These are phyloP conservation scores for Parasteatoda tepidariorum DNA, from an alignment of 1,140 invertebrate genomes.

Conservation along the genomic window DNA sequence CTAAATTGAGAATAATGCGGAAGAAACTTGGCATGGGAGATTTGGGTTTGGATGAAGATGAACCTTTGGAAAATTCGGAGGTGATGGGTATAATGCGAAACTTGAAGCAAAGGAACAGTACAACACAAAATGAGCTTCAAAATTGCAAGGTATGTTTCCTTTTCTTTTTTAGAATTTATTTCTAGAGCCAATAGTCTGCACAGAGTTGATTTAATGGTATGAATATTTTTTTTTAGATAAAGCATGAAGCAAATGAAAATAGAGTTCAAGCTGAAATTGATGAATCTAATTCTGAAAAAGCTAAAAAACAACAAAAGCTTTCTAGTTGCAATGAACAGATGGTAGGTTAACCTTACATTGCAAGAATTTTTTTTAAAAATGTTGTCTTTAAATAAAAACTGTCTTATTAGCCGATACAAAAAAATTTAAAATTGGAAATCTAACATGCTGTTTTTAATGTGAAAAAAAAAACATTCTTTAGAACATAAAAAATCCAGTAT, in stretches of 20 bases:
- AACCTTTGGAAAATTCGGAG: conserved; percentile 37
- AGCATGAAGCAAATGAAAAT: conserved; percentile 66
- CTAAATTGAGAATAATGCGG: conserved; percentile 60
- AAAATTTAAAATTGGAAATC: no score
- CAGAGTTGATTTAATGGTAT: no score
- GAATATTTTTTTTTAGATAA: conserved; percentile 32
- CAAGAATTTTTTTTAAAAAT: no score
- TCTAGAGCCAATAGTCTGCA: neutral
- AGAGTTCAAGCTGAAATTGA: conserved; percentile 69
- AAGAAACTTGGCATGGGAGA: conserved; percentile 43
- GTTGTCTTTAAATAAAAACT: no score
- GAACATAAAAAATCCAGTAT: no score
- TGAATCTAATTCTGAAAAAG: conserved; percentile 30
- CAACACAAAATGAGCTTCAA: conserved; percentile 27
- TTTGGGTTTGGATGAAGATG: conserved; percentile 41
- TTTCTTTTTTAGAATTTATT: neutral
- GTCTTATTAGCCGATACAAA: no score
- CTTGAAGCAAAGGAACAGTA: conserved; percentile 29
- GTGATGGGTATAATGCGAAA: conserved; percentile 21
- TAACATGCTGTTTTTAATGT: no score
- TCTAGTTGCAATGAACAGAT: conserved; percentile 61
- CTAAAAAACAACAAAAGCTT: conserved; percentile 68
- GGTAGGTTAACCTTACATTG: neutral
- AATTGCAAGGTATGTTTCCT: conserved; percentile 28
- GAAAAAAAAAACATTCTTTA: no score